These are phyloP conservation scores for Chelmon rostratus DNA, from an alignment of 2,797 vertebrate genomes.

Conservation along the genomic window DNA sequence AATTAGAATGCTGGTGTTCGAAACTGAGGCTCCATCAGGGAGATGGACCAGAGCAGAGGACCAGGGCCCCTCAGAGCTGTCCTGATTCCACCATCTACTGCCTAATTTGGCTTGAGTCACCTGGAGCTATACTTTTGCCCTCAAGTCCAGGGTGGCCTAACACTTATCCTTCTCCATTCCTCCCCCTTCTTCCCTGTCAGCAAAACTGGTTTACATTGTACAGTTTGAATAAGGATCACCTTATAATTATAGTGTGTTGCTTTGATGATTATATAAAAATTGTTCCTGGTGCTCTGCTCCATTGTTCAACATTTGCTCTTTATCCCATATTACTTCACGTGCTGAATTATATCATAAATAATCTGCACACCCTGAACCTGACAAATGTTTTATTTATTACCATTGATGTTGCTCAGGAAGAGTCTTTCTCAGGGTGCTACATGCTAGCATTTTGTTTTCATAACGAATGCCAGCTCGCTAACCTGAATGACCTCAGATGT, in stretches of 20 bases:
- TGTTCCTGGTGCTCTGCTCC: not conserved
- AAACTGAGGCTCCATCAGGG: constrained; percentile 53
- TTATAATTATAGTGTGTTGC: not conserved
- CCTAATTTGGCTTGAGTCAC: constrained; percentile 69
- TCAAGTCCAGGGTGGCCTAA: constrained; percentile 29
- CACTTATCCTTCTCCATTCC: constrained; percentile 25
- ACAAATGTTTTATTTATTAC: constrained; percentile 56
- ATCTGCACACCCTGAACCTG: constrained; percentile 39
- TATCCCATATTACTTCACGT: constrained; percentile 16
- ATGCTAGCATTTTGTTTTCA: constrained; percentile 48
- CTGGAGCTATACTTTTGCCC: constrained; percentile 31
- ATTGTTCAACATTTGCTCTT: constrained; percentile 7
- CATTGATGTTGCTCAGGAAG: constrained; percentile 20
- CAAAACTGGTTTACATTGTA: constrained; percentile 1
- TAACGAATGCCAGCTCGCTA: constrained; percentile 49
- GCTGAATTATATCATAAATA: constrained; percentile 40
- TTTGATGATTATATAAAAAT: not conserved
- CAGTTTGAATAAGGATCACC: not conserved
- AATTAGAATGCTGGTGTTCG: constrained; percentile 74
- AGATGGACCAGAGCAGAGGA: constrained; percentile 62
- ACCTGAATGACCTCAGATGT: constrained; percentile 54
- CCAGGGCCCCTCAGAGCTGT: constrained; percentile 57
- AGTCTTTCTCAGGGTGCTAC: constrained; percentile 36
- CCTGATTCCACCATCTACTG: constrained; percentile 56
- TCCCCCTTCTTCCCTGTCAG: constrained; percentile 2